Conservation (phyloP, 2,888 invertebrate species). For the Vesta saturnalis region DNA sequence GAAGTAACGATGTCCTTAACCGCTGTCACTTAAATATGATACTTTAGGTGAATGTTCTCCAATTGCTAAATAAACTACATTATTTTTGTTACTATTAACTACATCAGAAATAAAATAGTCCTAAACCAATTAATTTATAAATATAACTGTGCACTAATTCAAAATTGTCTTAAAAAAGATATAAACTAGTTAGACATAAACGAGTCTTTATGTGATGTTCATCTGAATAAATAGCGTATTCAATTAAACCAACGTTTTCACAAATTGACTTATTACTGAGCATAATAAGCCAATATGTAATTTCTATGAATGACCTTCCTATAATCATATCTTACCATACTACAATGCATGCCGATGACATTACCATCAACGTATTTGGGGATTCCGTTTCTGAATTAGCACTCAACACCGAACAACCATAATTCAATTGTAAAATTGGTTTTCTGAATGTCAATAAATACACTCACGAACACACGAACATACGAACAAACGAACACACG, state of each 20-base stretch:
- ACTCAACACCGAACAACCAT: too few species aligned
- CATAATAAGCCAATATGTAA: too few species aligned
- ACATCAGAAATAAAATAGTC: neutral
- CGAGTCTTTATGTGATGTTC: neutral
- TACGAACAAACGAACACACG: too few species aligned
- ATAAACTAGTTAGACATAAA: constrained; percentile 1
- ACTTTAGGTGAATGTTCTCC: neutral
- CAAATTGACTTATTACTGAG: too few species aligned
- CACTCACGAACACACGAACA: too few species aligned
- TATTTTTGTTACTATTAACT: neutral
- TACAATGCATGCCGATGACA: too few species aligned
- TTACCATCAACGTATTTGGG: too few species aligned
- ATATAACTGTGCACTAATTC: neutral
- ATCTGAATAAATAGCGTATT: neutral
- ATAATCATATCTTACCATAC: too few species aligned
- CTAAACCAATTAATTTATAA: constrained; percentile 3
- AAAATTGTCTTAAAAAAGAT: neutral
- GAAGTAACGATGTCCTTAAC: neutral
- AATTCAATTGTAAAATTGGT: too few species aligned
- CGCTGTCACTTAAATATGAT: constrained; percentile 5
- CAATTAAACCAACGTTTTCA: constrained; percentile 2
- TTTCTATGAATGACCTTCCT: too few species aligned
- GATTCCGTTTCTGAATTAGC: too few species aligned
- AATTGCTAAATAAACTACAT: neutral
- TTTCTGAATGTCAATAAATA: too few species aligned